phyloP scores from a whole-genome alignment of 1,140 invertebrate genomes.

The Armadillidium nasatum region DNA sequence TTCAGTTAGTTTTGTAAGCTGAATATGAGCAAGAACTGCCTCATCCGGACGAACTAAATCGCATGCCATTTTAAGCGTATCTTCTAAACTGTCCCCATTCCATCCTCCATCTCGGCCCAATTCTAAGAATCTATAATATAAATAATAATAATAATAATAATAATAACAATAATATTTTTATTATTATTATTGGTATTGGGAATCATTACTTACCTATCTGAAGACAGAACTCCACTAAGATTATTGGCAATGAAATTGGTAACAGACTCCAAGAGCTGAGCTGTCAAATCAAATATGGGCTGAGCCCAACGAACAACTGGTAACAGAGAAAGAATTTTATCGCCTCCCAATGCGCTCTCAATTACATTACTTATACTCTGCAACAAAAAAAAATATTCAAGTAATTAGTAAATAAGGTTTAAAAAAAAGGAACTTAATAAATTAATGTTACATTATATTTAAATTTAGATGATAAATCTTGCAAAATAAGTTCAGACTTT shows the following conservation, averaged over 20 bases:
- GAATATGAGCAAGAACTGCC: slow-evolving; percentile 63
- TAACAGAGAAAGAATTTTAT: slow-evolving; percentile 62
- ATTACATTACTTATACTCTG: slow-evolving; percentile 61
- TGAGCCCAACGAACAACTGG: slow-evolving; percentile 68
- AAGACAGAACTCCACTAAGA: slow-evolving; percentile 60
- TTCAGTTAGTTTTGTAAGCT: slow-evolving; percentile 50
- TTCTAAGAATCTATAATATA: slow-evolving; percentile 55
- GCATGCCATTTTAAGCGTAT: slow-evolving; percentile 61
- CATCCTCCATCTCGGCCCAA: slow-evolving; percentile 62
- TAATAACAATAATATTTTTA: too few species aligned
- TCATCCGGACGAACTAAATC: slow-evolving; percentile 63
- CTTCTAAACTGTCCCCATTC: slow-evolving; percentile 63
- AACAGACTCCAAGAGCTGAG: slow-evolving; percentile 62
- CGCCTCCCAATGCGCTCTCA: slow-evolving; percentile 64
- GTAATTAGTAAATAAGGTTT: slow-evolving; percentile 29
- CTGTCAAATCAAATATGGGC: slow-evolving; percentile 61
- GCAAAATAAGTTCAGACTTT: too few species aligned
- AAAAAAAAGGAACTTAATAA: too few species aligned
- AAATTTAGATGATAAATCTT: too few species aligned
- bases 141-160: neutral
- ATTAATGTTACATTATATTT: too few species aligned
- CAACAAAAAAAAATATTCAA: too few species aligned
- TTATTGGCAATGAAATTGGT: slow-evolving; percentile 62
- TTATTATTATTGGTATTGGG: too few species aligned
- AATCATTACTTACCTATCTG: slow-evolving; percentile 50